phyloP scores from a whole-genome alignment of 1,140 invertebrate species.

The Drosophila simulans region DNA sequence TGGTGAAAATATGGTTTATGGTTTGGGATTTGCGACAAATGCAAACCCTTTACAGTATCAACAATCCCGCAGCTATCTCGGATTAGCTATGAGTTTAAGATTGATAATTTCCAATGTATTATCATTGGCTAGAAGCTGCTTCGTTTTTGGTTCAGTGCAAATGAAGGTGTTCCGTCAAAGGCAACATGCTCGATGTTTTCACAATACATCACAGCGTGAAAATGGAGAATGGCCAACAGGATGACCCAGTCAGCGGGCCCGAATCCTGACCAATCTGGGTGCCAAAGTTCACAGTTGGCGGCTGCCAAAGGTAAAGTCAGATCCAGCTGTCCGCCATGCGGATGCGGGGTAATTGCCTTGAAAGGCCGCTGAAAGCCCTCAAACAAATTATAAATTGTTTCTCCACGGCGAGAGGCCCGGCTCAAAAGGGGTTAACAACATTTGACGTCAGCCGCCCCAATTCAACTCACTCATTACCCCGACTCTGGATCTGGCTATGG shows the following conservation, averaged over 20 bases:
- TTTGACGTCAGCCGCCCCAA: slow-evolving; percentile 37
- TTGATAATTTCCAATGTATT: neutral
- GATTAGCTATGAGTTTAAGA: neutral
- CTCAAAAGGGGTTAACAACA: slow-evolving; percentile 63
- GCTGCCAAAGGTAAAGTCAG: slow-evolving; percentile 45
- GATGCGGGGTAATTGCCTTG: slow-evolving; percentile 65
- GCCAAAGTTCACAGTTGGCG: slow-evolving; percentile 52
- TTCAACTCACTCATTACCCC: slow-evolving; percentile 68
- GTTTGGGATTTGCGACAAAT: too few species aligned
- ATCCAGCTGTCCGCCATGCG: slow-evolving; percentile 14
- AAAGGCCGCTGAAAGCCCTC: slow-evolving; percentile 76
- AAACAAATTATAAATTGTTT: slow-evolving; percentile 71
- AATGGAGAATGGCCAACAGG: slow-evolving; percentile 23
- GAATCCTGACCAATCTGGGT: slow-evolving; percentile 7
- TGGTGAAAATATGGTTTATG: neutral
- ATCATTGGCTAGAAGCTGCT: neutral
- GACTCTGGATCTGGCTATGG: neutral
- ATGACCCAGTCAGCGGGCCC: slow-evolving; percentile 70
- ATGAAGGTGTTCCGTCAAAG: slow-evolving; percentile 59
- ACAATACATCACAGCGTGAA: slow-evolving; percentile 57
- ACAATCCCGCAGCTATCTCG: too few species aligned
- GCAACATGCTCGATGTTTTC: slow-evolving; percentile 52
- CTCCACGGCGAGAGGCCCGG: slow-evolving; percentile 29
- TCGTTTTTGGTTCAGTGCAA: slow-evolving; percentile 15
- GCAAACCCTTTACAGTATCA: too few species aligned